phyloP scores from a whole-genome alignment of 2,797 vertebrate species.

The Rhinophrynus dorsalis region DNA sequence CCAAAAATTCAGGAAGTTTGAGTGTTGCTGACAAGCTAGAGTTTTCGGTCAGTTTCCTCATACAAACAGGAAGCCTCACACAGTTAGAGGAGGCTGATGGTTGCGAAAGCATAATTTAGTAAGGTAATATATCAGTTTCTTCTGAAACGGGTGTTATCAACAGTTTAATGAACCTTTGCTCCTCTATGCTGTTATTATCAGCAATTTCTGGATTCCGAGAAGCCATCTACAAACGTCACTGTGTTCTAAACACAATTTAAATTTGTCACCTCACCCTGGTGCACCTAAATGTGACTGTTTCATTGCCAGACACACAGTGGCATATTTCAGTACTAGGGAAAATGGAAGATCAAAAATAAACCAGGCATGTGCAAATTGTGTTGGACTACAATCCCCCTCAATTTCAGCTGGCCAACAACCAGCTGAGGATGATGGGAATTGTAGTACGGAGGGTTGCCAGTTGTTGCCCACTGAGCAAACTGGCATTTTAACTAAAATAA shows the following conservation, averaged over 20 bases:
- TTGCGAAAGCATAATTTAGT: slow-evolving; percentile 14
- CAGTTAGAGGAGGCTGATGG: background rate
- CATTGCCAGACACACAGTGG: background rate
- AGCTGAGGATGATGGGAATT: too few relatives aligned
- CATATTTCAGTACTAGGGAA: too few relatives aligned
- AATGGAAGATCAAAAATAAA: too few relatives aligned
- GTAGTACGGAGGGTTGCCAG: too few relatives aligned
- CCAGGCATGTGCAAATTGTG: too few relatives aligned
- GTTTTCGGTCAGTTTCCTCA: too few relatives aligned
- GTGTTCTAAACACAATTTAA: slow-evolving; percentile 9
- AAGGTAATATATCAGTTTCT: slow-evolving; percentile 28
- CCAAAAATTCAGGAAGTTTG: too few relatives aligned
- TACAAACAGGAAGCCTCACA: background rate
- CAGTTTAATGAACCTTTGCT: slow-evolving; percentile 40
- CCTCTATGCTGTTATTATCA: slow-evolving; percentile 27
- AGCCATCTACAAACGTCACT: slow-evolving; percentile 12
- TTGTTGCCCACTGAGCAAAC: too few relatives aligned
- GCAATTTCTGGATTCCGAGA: slow-evolving; percentile 30
- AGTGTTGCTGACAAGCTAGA: too few relatives aligned
- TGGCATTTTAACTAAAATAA: too few relatives aligned
- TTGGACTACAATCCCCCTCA: too few relatives aligned
- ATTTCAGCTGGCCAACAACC: too few relatives aligned
- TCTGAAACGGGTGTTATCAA: slow-evolving; percentile 32
- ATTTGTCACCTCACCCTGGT: slow-evolving; percentile 4
- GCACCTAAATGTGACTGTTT: background rate